Conservation (phyloP, 2,888 invertebrate species). For the Lasioglossum leucozonium region DNA sequence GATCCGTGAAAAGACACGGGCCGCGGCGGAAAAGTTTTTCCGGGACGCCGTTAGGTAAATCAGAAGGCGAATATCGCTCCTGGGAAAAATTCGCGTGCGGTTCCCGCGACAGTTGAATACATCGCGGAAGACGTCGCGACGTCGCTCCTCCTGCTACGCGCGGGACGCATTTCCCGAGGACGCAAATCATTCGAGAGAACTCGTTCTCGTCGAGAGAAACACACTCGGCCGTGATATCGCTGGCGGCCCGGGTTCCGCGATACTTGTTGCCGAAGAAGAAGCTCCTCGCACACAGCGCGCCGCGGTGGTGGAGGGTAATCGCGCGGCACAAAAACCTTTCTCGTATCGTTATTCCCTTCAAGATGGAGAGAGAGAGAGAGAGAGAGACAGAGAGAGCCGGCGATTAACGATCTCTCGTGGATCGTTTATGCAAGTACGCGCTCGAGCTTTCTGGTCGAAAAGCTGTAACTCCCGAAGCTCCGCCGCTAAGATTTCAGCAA, state of each 20-base stretch:
- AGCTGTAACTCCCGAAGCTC: constrained; percentile 32
- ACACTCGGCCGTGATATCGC: not conserved
- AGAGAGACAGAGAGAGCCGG: not conserved
- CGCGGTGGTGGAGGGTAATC: constrained; percentile 1
- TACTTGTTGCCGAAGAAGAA: constrained; percentile 4
- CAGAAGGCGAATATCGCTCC: not conserved
- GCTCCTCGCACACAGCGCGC: not conserved
- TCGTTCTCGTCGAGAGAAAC: not conserved
- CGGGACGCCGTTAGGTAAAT: not conserved
- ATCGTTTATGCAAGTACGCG: constrained; percentile 39
- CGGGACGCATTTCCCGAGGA: not conserved
- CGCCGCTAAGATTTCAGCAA: constrained; percentile 65
- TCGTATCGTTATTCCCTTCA: constrained; percentile 32
- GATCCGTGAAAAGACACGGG: not conserved
- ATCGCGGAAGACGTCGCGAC: no score
- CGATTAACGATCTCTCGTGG: constrained; percentile 37
- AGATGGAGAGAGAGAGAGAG: not conserved
- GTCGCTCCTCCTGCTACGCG: not conserved
- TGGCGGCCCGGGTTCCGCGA: not conserved
- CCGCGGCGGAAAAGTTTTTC: not conserved
- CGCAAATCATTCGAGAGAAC: not conserved
- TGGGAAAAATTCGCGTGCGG: not conserved
- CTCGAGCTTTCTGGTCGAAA: constrained; percentile 32
- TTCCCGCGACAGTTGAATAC: no score
- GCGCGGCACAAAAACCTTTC: constrained; percentile 20